These are phyloP conservation scores for Noctua comes DNA, from an alignment of 2,888 invertebrate genomes.

Conservation along the genomic window DNA sequence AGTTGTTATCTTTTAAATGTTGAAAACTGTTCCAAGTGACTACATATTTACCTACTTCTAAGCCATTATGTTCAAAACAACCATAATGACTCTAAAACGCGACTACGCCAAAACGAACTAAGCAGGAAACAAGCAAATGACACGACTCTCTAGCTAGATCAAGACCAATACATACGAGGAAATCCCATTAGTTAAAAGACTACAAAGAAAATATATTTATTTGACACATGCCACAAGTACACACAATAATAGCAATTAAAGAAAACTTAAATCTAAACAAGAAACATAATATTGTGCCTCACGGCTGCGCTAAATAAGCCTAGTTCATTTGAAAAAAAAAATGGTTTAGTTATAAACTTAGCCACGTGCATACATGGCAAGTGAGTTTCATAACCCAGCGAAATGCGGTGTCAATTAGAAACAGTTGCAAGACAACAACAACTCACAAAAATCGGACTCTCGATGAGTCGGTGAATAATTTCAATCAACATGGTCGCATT, in stretches of 20 bases:
- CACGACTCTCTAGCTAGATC: neutral
- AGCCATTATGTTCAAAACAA: too few species aligned
- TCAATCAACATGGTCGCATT: conserved; percentile 8
- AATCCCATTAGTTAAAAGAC: neutral
- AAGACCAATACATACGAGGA: neutral
- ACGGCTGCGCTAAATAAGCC: neutral
- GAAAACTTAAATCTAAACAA: neutral
- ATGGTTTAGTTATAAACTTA: neutral
- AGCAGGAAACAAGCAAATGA: neutral
- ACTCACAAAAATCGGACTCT: conserved; percentile 8
- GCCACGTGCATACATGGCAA: neutral
- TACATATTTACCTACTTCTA: neutral
- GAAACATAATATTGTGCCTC: neutral
- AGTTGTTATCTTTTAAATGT: neutral
- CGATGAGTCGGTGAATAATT: neutral
- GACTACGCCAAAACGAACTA: neutral
- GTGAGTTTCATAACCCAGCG: neutral
- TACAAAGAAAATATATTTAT: neutral
- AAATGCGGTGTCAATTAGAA: neutral
- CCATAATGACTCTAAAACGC: neutral
- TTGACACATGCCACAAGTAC: too few species aligned
- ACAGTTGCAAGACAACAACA: neutral
- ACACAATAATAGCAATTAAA: neutral
- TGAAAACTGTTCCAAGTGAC: too few species aligned
- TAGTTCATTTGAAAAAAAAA: neutral